A percentile compares a stretch with the other conserved stretches of the same genome.
Conservation (phyloP, 2,888 invertebrate species). For the Chrysomela aeneicollis region DNA sequence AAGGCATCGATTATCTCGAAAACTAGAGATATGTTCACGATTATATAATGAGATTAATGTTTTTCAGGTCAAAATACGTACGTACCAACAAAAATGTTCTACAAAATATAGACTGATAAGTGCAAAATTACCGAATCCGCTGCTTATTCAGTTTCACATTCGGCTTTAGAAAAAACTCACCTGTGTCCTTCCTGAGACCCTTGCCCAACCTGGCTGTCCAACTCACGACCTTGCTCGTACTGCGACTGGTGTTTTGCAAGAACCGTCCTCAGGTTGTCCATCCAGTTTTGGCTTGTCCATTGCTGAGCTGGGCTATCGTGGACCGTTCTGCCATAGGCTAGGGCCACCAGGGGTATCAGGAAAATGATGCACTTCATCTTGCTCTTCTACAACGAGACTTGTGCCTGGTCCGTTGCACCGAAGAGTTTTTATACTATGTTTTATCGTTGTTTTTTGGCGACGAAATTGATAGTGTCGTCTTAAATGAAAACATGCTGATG, state of each 20-base stretch:
- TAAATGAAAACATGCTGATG: not conserved
- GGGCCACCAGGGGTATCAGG: not conserved
- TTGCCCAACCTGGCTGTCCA: not conserved
- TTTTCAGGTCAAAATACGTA: too few relatives aligned
- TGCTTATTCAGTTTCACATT: too few relatives aligned
- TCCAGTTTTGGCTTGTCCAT: not conserved
- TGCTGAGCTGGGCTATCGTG: too few relatives aligned
- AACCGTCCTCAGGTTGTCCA: not conserved
- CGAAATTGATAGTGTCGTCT: not conserved
- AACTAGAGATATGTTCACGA: too few relatives aligned
- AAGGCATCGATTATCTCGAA: too few relatives aligned
- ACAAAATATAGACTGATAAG: too few relatives aligned
- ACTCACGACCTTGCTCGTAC: not conserved
- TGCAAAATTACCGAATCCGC: too few relatives aligned
- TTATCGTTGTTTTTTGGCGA: not conserved
- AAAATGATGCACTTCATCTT: not conserved
- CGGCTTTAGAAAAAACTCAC: constrained; percentile 1
- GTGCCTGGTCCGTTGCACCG: not conserved
- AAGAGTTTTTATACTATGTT: not conserved
- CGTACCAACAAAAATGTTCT: too few relatives aligned
- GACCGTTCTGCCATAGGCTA: not conserved
- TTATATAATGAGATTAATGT: too few relatives aligned
- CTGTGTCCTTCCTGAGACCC: too few relatives aligned
- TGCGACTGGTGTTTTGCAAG: not conserved
- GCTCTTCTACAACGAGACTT: not conserved